Percentiles rank a stretch among this genome's conserved stretches.
Conservation (phyloP, 64 coral and sea anemone genomes). For the Pocillopora verrucosa region DNA sequence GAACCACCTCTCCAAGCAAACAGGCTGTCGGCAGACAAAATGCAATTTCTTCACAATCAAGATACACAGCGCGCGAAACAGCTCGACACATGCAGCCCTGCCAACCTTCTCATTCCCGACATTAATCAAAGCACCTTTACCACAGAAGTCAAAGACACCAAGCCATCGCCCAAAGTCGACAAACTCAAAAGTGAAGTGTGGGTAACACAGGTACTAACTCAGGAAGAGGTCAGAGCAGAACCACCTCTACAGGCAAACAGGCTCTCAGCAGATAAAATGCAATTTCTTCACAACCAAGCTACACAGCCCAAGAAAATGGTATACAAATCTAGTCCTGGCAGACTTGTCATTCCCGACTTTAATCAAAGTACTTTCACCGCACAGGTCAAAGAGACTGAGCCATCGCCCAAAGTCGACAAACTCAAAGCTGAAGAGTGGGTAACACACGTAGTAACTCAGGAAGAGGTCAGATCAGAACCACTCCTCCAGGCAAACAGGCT, state of each 20-base stretch:
- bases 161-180: neutral
- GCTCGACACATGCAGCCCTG: neutral
- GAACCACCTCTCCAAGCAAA: too few relatives aligned
- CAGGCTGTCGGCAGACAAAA: too few relatives aligned
- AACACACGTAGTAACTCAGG: neutral
- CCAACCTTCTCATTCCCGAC: neutral
- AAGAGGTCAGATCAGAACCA: neutral
- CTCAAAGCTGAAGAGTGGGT: neutral
- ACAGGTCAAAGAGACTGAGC: too few relatives aligned
- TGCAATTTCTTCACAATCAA: too few relatives aligned
- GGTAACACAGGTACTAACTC: too few relatives aligned
- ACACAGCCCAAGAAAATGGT: too few relatives aligned
- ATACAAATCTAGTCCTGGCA: neutral
- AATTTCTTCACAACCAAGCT: neutral
- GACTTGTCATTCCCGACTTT: neutral
- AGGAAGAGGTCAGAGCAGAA: neutral
- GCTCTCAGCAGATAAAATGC: neutral
- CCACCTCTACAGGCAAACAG: neutral
- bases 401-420: neutral
- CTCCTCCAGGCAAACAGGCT: neutral
- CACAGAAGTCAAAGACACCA: neutral
- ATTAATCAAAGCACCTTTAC: neutral
- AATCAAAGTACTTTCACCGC: too few relatives aligned
- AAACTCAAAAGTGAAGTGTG: neutral
- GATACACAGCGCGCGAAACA: too few relatives aligned